These are phyloP conservation scores for Pherbina coryleti DNA, from an alignment of 2,888 invertebrate genomes.

Conservation along the genomic window DNA sequence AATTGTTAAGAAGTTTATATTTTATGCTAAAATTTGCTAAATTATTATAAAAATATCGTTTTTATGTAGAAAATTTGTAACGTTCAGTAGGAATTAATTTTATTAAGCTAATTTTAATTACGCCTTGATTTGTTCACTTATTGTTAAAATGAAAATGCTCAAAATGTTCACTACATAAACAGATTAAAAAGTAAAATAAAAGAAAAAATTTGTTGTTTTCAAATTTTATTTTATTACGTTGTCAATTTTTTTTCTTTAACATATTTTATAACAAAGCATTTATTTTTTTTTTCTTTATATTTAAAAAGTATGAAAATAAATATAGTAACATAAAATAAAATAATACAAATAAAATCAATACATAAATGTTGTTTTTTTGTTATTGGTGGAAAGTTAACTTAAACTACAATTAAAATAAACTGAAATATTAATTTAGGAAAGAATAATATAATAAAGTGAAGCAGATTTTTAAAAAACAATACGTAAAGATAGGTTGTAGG, in stretches of 20 bases:
- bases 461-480: not conserved
- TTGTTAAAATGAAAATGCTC: not conserved
- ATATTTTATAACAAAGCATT: constrained; percentile 26
- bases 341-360: constrained; percentile 19
- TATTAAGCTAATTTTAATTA: too few species aligned
- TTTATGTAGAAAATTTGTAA: not conserved
- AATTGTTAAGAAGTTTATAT: too few species aligned
- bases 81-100: constrained; percentile 10
- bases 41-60: too few species aligned
- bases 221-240: constrained; percentile 26
- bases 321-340: constrained; percentile 19
- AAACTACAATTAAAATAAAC: constrained; percentile 6
- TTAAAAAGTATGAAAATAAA: constrained; percentile 20
- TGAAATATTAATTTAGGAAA: not conserved
- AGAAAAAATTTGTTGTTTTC: constrained; percentile 2
- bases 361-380: constrained; percentile 13
- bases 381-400: not conserved
- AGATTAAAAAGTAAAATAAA: not conserved
- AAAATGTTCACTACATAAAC: not conserved
- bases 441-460: too few species aligned
- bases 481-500: not conserved
- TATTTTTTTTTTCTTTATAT: not conserved
- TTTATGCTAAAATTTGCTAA: too few species aligned
- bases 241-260: constrained; percentile 25
- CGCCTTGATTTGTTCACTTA: not conserved